Evolutionary conservation across 23 tunicate species (phyloP), one percentile per base, ranked within the genome.

Genomic region (Clavelina lepadiformis): DNA sequence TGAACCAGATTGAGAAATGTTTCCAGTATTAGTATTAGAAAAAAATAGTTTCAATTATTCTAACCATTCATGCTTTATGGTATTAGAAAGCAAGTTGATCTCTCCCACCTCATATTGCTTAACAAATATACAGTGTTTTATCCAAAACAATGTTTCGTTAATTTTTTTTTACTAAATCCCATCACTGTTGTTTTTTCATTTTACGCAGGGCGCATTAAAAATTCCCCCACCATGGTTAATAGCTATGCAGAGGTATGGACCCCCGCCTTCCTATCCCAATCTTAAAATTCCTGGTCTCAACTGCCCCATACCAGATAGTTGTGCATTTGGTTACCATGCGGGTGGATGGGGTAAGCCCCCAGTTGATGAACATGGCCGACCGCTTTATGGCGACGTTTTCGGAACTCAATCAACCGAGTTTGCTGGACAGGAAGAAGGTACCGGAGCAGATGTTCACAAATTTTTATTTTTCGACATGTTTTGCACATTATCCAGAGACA

Each of bases 271-370:
- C 13, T 94, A 94, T 66, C 99, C 99, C 56, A 94, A 94, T 66
- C 73, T 94, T 7, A 94, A 94, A 52, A 75, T 94, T 28, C 67
- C 81, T 19, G 99, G 99, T 0, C 53, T 94, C 8, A 94, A 94
- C 65, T 94, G 92, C 47, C 99, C 99, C 37, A 94, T 94, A 35
- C 99, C 99, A 3, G 88, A 88, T 24, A 49, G 91, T 2, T 94
- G 99, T 54, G 70, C 91, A 5, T 94, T 94, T 49, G 99, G 98
- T 31, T 88, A 88, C 69, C 96, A 88, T 45, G 96, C 86, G 18
- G 96, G 96, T 0, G 96, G 96, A 21, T 94, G 99, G 99, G 99
- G 99, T 15, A 94, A 94, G 41, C 99, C 99, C 37, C 99, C 99
- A 24, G 99, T 94, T 46, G 99, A 94, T 66, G 99, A 94, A 56